Evolutionary conservation across 2,113 vertebrate species (phyloP), one percentile per base, ranked within the genome.

Genomic region (Hyaena hyaena): DNA sequence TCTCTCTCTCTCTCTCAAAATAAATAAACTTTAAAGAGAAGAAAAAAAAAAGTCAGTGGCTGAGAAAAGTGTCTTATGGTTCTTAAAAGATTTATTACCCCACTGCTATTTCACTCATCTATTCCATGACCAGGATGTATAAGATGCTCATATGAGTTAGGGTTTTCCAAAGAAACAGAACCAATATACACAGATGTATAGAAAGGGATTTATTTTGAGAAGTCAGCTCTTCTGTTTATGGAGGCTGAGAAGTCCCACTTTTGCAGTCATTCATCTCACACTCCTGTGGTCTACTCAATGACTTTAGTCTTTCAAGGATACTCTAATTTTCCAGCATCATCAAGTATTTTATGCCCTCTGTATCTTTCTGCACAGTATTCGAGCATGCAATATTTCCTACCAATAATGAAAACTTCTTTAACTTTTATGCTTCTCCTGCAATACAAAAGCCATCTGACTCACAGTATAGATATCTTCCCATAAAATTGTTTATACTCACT

Each of bases 231-330:
- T 26, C 4, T 55, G 80, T 66, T 83, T 73, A 89, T 74, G 9
- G 21, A 66, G 15, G 14, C 21, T 90, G 10, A 66, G 26, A 95
- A 83, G 8, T n/a, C 28, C 45, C 58, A 66, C 5, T 35, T 68
- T 68, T 68, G 24, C 66, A 68, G 31, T 68, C 33, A 68, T 33
- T 61, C 63, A 23, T n/a, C 9, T n/a, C 9, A 21, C 33, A 7
- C 3, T 28, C n/a, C 12, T 48, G 26, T 35, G 76, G 17, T 68
- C 7, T 35, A 50, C 2, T 76, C 23, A 69, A 10, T 63, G 3
- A n/a, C 15, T 69, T 19, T 1, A 48, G 3, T 43, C 3, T 23
- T 71, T 5, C 1, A 68, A 76, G 1, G 11, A 28, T 5, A 2
- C 0, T 23, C 4, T 82, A 66, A 48, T 39, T 90, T 65, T 48